These are phyloP conservation scores for Bergia sp. DNA, from an alignment of 92 coral and sea anemone genomes.

Conservation along the genomic window DNA sequence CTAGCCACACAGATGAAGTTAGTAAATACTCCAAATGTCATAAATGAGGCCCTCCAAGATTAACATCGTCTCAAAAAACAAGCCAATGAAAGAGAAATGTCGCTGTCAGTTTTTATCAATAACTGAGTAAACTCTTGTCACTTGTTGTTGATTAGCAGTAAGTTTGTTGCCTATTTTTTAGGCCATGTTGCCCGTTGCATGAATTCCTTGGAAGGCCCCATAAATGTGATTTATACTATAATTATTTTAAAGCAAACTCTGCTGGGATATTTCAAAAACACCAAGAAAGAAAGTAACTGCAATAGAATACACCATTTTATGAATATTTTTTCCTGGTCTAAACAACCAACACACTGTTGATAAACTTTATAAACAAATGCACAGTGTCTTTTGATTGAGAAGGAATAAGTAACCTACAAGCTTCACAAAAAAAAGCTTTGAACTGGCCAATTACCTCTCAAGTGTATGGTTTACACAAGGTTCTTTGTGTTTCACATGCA, in stretches of 20 bases:
- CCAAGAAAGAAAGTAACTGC: not conserved
- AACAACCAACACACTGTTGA: slow-evolving; percentile 15
- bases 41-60: not conserved
- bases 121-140: too few species aligned
- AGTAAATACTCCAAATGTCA: not conserved
- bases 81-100: too few species aligned
- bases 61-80: too few species aligned
- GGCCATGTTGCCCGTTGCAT: too few species aligned
- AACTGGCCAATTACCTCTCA: not conserved
- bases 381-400: not conserved
- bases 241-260: not conserved
- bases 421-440: not conserved
- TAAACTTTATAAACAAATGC: not conserved
- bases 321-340: not conserved
- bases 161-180: too few species aligned
- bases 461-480: not conserved
- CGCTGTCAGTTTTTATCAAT: too few species aligned
- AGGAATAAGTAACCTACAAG: not conserved
- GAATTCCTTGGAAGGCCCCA: too few species aligned
- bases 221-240: not conserved
- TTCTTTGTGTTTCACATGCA: not conserved
- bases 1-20: slow-evolving; percentile 3
- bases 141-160: too few species aligned
- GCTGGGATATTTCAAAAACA: slow-evolving; percentile 9
- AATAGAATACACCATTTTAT: not conserved